Evolutionary conservation across 2,113 vertebrate genomes (phyloP).

Genomic region (Scatophagus argus): DNA sequence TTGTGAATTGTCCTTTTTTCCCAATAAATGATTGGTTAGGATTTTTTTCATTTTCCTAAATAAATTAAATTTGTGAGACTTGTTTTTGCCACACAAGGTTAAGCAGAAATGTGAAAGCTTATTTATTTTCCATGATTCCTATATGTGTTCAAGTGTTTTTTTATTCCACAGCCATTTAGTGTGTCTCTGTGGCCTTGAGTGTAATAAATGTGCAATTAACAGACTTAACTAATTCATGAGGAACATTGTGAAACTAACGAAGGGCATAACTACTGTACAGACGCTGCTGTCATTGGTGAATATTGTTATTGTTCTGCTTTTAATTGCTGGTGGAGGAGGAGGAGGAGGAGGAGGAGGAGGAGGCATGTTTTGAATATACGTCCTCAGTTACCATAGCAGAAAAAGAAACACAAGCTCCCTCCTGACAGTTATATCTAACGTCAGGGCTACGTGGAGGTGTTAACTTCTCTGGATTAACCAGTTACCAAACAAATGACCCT

Average conservation of each 20-base stretch:
- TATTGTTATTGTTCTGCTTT: slow-evolving; percentile 82
- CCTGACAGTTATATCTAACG: slow-evolving; percentile 76
- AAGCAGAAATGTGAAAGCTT: slow-evolving; percentile 49
- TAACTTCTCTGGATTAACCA: slow-evolving; percentile 73
- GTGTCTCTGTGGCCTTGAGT: slow-evolving; percentile 72
- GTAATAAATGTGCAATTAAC: slow-evolving; percentile 83
- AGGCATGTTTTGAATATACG: slow-evolving; percentile 77
- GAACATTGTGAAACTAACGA: slow-evolving; percentile 80
- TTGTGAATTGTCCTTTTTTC: not conserved
- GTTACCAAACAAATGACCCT: slow-evolving; percentile 68
- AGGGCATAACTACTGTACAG: slow-evolving; percentile 80
- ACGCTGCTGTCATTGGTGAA: slow-evolving; percentile 73
- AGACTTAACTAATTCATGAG: slow-evolving; percentile 84
- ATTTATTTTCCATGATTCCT: slow-evolving; percentile 61
- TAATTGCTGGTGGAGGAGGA: slow-evolving; percentile 75
- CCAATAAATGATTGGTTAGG: not conserved
- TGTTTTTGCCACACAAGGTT: slow-evolving; percentile 39
- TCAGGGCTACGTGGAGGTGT: slow-evolving; percentile 77
- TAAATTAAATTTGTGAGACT: slow-evolving; percentile 43
- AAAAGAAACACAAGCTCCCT: slow-evolving; percentile 74
- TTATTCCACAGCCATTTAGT: slow-evolving; percentile 69
- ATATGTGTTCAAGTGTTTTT: slow-evolving; percentile 50
- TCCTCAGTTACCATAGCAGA: slow-evolving; percentile 81
- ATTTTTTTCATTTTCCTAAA: slow-evolving; percentile 12
- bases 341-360: slow-evolving; percentile 51